These are phyloP conservation scores for Ictalurus punctatus DNA, from an alignment of 2,113 vertebrate species.

Conservation along the genomic window DNA sequence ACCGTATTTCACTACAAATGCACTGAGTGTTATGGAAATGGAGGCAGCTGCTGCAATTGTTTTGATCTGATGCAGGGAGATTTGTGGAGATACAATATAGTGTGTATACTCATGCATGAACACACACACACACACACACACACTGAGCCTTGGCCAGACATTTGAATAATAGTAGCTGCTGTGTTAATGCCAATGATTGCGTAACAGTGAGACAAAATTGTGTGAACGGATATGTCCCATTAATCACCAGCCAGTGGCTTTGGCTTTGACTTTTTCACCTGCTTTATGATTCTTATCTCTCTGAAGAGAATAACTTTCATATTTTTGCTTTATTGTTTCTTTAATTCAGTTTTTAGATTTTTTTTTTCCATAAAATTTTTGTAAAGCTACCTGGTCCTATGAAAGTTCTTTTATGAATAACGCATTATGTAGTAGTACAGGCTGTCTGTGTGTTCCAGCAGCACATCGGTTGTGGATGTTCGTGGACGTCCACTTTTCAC, in stretches of 20 bases:
- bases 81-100: not conserved
- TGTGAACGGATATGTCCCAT: slow-evolving; percentile 9
- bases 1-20: slow-evolving; percentile 27
- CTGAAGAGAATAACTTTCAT: not conserved
- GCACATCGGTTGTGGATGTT: no score
- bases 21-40: slow-evolving; percentile 31
- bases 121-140: slow-evolving; percentile 12
- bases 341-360: not conserved
- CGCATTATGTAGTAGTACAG: no score
- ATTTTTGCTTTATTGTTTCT: not conserved
- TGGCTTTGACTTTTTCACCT: not conserved
- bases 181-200: not conserved
- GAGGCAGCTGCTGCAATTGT: slow-evolving; percentile 33
- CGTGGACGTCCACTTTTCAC: no score
- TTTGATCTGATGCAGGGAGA: slow-evolving; percentile 12
- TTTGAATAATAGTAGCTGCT: not conserved
- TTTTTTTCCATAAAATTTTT: not conserved
- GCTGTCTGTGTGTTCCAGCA: no score
- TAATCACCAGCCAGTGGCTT: not conserved
- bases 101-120: slow-evolving; percentile 16
- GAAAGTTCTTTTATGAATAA: no score
- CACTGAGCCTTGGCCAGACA: not conserved
- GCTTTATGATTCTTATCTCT: not conserved
- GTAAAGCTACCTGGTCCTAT: not conserved
- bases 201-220: not conserved